Conservation (phyloP, 1,140 invertebrate species). For the Watersipora subatra region DNA sequence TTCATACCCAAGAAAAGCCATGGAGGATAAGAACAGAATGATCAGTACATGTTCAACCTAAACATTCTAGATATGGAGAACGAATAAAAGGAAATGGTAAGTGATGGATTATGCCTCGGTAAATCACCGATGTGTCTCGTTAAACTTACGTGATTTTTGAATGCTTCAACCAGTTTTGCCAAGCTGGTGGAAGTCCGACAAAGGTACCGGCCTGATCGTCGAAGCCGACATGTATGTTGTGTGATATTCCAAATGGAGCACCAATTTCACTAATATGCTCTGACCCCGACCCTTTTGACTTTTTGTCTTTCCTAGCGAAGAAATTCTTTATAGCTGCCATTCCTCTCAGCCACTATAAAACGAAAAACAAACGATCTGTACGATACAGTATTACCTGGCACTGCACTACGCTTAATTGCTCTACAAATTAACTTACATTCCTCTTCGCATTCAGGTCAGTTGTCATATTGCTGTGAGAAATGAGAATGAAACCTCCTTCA, state of each 20-base stretch:
- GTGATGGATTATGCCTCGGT: too few relatives aligned
- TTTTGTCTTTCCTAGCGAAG: not conserved
- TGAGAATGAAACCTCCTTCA: too few relatives aligned
- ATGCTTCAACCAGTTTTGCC: constrained; percentile 19
- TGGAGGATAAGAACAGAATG: too few relatives aligned
- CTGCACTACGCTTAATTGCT: too few relatives aligned
- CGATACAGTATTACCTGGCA: not conserved
- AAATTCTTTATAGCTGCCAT: not conserved
- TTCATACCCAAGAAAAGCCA: too few relatives aligned
- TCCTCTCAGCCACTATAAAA: not conserved
- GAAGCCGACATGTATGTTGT: constrained; percentile 33
- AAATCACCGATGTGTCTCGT: too few relatives aligned
- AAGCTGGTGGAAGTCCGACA: constrained; percentile 26
- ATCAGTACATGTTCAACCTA: too few relatives aligned
- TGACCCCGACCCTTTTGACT: not conserved
- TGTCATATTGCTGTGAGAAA: too few relatives aligned
- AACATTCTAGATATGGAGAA: too few relatives aligned
- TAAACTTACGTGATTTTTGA: constrained; percentile 34
- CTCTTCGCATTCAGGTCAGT: too few relatives aligned
- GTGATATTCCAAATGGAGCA: constrained; percentile 23
- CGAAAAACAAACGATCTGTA: not conserved
- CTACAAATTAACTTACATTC: too few relatives aligned
- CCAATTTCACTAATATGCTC: constrained; percentile 19
- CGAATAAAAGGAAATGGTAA: too few relatives aligned
- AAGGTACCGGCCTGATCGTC: constrained; percentile 23